Conservation (phyloP, 1,140 invertebrate genomes). For the Hirudo medicinalis region DNA sequence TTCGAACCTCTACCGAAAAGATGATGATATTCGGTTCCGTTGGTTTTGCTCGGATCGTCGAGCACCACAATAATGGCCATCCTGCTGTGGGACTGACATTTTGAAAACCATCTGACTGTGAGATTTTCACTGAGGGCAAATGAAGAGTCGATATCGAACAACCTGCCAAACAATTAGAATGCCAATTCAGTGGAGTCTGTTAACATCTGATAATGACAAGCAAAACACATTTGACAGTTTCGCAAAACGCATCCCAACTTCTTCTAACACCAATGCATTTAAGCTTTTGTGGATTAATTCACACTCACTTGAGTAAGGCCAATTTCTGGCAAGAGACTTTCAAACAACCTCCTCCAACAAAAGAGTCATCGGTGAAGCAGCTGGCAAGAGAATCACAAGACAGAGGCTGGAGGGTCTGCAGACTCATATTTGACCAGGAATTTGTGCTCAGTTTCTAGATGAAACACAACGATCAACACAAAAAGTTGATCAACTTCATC, state of each 20-base stretch:
- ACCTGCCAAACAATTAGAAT: not conserved
- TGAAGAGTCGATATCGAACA: too few relatives aligned
- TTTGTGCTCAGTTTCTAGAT: not conserved
- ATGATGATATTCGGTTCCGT: too few relatives aligned
- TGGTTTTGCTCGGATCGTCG: too few relatives aligned
- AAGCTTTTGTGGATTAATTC: not conserved
- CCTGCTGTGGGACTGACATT: too few relatives aligned
- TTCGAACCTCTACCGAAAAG: too few relatives aligned
- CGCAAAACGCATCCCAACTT: not conserved
- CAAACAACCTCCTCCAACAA: conserved; percentile 3
- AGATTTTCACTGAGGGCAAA: too few relatives aligned
- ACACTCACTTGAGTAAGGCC: not conserved
- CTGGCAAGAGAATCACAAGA: not conserved
- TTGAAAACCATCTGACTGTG: too few relatives aligned
- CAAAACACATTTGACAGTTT: not conserved
- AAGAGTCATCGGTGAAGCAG: not conserved
- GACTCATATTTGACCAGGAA: not conserved
- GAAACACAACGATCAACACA: too few relatives aligned
- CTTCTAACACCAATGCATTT: too few relatives aligned
- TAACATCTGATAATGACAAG: not conserved
- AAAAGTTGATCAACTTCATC: too few relatives aligned
- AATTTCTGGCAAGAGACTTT: not conserved
- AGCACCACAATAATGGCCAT: too few relatives aligned
- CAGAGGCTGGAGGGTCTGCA: not conserved
- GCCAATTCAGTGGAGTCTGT: not conserved